phyloP scores from a whole-genome alignment of 2,888 invertebrate species.

The Scrobipalpa atriplicella region DNA sequence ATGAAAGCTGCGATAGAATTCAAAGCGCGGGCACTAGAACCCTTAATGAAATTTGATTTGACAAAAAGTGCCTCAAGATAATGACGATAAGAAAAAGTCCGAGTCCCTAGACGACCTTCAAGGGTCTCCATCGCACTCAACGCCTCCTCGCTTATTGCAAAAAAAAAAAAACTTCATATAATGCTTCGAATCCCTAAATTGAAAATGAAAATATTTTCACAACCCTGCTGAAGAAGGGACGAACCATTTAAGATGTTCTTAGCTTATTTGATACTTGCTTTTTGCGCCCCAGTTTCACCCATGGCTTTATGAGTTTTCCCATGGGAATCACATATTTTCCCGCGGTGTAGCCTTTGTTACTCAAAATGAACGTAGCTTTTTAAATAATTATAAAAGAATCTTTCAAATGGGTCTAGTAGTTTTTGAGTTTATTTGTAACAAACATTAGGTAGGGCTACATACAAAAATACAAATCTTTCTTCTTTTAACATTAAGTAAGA shows the following conservation, averaged over 20 bases:
- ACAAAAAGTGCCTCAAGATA: slow-evolving; percentile 9
- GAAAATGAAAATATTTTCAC: neutral
- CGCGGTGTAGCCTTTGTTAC: no score
- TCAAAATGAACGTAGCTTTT: no score
- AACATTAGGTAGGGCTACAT: no score
- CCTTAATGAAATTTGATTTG: slow-evolving; percentile 7
- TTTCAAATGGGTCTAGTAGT: no score
- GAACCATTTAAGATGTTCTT: neutral
- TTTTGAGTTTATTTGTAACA: no score
- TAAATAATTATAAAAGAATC: no score
- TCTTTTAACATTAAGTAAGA: no score
- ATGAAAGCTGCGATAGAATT: neutral
- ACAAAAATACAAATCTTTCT: no score
- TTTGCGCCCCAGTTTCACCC: no score
- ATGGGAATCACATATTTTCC: no score
- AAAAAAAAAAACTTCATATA: neutral
- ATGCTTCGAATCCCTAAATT: neutral
- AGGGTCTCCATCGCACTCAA: slow-evolving; percentile 2
- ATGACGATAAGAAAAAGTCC: neutral
- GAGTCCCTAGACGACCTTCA: neutral
- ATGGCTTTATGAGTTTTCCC: no score
- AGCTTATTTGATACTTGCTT: neutral
- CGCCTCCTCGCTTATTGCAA: neutral
- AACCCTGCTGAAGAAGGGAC: neutral
- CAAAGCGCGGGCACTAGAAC: neutral